Conservation (phyloP, 1,140 invertebrate genomes). For the Drosophila lacertosa region DNA sequence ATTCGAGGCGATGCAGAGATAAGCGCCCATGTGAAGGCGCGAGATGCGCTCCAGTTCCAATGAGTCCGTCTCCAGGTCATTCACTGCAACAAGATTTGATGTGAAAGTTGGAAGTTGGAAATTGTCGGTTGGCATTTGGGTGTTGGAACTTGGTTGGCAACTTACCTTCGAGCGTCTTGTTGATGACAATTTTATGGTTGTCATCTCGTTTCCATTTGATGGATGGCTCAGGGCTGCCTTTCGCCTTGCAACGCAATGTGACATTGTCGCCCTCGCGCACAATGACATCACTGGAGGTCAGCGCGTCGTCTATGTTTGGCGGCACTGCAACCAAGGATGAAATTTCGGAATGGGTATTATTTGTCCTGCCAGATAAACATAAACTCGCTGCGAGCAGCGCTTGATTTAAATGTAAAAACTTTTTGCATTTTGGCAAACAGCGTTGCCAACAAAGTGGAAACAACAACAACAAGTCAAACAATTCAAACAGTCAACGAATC, state of each 20-base stretch:
- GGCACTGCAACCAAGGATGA: constrained; percentile 90
- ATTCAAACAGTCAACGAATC: neutral
- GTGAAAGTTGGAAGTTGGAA: too few relatives aligned
- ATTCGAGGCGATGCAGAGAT: constrained; percentile 93
- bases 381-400: constrained; percentile 33
- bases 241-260: constrained; percentile 93
- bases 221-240: constrained; percentile 93
- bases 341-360: constrained; percentile 38
- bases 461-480: constrained; percentile 4
- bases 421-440: constrained; percentile 50
- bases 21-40: constrained; percentile 94
- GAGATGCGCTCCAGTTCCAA: constrained; percentile 94
- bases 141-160: too few relatives aligned
- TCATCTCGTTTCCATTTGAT: constrained; percentile 97
- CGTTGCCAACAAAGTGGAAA: constrained; percentile 50
- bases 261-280: constrained; percentile 95
- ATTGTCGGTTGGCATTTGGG: constrained; percentile 10
- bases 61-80: constrained; percentile 92
- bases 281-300: constrained; percentile 95
- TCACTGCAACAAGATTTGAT: constrained; percentile 85
- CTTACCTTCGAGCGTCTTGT: constrained; percentile 91
- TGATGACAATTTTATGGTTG: constrained; percentile 91
- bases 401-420: constrained; percentile 67
- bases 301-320: constrained; percentile 94
- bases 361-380: constrained; percentile 53